Conservation (phyloP, 1,140 invertebrate species). For the Psilanteris sp. region DNA sequence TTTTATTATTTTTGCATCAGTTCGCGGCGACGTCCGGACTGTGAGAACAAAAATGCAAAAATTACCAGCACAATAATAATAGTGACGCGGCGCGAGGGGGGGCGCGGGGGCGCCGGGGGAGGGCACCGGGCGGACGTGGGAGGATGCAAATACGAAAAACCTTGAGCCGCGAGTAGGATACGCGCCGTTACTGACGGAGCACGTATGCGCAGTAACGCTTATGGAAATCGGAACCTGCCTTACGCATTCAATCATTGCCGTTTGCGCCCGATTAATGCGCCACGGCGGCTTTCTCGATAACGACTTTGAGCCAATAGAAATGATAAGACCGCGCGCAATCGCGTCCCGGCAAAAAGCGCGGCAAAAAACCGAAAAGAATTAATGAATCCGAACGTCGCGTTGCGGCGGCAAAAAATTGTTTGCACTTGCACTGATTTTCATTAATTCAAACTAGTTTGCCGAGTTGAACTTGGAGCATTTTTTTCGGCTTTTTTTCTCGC, state of each 20-base stretch:
- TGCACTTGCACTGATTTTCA: not conserved
- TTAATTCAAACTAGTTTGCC: not conserved
- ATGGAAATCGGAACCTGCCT: conserved; percentile 63
- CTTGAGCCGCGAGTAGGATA: conserved; percentile 68
- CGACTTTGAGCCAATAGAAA: conserved; percentile 11
- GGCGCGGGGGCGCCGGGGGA: conserved; percentile 31
- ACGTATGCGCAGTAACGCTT: conserved; percentile 61
- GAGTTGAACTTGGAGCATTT: not conserved
- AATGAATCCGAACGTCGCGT: not conserved
- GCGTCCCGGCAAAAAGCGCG: not conserved
- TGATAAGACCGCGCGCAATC: conserved; percentile 20
- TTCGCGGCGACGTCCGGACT: conserved; percentile 24
- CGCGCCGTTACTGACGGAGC: conserved; percentile 63
- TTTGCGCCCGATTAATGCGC: conserved; percentile 64
- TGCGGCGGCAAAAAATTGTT: conserved; percentile 8
- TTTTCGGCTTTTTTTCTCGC: too few relatives aligned
- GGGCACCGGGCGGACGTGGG: conserved; percentile 65
- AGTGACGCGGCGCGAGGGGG: conserved; percentile 13
- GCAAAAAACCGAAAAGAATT: conserved; percentile 6
- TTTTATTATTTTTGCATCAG: conserved; percentile 31
- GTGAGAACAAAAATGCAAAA: conserved; percentile 57
- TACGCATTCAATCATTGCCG: conserved; percentile 65
- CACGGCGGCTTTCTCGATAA: conserved; percentile 49
- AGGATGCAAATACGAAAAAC: conserved; percentile 75
- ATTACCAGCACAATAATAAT: conserved; percentile 52